A percentile compares a stretch with the other conserved stretches of the same genome.
phyloP scores from a whole-genome alignment of 2,113 vertebrate species.

The Tiliqua scincoides region DNA sequence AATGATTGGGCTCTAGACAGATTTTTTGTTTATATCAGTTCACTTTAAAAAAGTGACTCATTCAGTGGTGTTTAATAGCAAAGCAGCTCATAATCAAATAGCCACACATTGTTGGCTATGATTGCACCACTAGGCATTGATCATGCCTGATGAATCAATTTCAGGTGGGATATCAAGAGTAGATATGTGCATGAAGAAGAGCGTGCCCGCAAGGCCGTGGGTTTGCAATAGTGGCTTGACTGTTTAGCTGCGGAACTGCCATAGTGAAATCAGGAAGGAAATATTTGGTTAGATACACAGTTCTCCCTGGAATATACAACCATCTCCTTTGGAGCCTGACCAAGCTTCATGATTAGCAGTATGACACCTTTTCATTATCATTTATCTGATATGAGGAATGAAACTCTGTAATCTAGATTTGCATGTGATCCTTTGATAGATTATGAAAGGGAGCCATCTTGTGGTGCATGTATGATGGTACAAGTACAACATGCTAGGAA shows the following conservation, averaged over 20 bases:
- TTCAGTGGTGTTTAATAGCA: neutral
- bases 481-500: neutral
- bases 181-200: neutral
- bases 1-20: too few relatives aligned
- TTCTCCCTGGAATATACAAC: neutral
- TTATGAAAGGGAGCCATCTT: conserved; percentile 55
- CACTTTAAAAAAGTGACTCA: neutral
- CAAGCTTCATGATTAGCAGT: neutral
- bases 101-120: neutral
- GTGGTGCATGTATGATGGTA: conserved; percentile 39
- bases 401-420: accelerated
- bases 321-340: neutral
- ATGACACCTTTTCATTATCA: neutral
- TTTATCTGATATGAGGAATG: neutral
- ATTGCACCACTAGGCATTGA: neutral
- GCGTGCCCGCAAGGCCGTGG: too few relatives aligned
- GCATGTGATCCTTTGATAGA: accelerated
- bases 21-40: neutral
- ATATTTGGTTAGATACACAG: neutral
- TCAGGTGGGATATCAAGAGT: neutral
- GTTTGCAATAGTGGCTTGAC: neutral
- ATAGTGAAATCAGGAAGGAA: neutral
- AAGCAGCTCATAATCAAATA: neutral
- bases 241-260: neutral
- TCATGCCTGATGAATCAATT: neutral